phyloP scores from a whole-genome alignment of 2,113 vertebrate genomes.

The Aegypius monachus region DNA sequence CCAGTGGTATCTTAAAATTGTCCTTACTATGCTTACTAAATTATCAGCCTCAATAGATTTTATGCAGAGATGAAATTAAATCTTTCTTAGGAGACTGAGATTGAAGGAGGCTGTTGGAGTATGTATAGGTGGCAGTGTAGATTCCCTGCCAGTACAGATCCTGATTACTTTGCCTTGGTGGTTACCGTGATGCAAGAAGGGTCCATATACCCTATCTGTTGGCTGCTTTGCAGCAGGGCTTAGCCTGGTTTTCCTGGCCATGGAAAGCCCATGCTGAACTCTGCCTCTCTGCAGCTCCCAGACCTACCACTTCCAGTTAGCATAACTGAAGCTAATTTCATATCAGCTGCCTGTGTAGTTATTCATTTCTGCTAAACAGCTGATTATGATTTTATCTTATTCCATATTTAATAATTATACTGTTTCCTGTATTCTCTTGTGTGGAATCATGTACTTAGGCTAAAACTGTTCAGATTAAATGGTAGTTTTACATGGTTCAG shows the following conservation, averaged over 20 bases:
- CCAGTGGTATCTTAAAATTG: background rate
- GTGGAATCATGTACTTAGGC: background rate
- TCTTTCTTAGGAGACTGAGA: background rate
- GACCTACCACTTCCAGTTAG: background rate
- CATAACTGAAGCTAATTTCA: background rate
- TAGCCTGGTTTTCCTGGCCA: background rate
- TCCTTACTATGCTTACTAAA: background rate
- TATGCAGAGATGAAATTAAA: background rate
- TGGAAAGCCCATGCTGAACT: background rate
- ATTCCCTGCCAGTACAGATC: background rate
- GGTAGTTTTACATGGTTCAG: background rate
- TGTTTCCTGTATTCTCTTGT: background rate
- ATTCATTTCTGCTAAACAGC: background rate
- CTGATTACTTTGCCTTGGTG: background rate
- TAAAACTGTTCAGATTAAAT: background rate
- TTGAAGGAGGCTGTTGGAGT: background rate
- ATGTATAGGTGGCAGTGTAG: background rate
- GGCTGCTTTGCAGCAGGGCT: background rate
- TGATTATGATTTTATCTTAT: background rate
- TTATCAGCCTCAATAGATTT: background rate
- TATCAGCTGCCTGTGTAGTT: background rate
- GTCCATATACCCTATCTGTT: background rate
- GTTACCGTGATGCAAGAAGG: fast-evolving
- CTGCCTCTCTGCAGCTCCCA: background rate
- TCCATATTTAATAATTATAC: background rate